Conservation (phyloP, 2,113 vertebrate species). For the Syngnathus scovelli region DNA sequence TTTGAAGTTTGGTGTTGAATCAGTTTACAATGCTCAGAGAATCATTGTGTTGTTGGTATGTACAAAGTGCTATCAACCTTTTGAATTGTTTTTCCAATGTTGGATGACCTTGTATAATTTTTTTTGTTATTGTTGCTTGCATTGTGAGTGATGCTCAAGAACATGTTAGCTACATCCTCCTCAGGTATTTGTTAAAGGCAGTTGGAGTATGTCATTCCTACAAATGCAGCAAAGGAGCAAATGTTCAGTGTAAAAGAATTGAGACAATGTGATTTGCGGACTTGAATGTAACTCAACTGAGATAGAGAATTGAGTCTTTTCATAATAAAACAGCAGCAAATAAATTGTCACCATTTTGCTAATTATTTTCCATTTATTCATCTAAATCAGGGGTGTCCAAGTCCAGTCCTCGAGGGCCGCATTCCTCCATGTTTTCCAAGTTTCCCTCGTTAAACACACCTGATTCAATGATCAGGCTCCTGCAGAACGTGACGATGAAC, state of each 20-base stretch:
- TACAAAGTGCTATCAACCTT: constrained; percentile 3
- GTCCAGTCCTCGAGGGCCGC: no score
- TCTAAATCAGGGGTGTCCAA: no score
- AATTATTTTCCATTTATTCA: background rate
- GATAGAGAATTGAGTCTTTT: constrained; percentile 26
- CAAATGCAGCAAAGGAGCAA: constrained; percentile 4
- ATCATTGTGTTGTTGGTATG: background rate
- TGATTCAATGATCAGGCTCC: no score
- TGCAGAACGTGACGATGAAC: no score
- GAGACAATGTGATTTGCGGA: constrained; percentile 40
- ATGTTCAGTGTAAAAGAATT: constrained; percentile 12
- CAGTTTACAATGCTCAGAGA: background rate
- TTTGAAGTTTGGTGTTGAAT: background rate
- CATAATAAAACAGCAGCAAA: constrained; percentile 42
- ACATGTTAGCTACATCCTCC: constrained; percentile 12
- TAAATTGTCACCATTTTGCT: background rate
- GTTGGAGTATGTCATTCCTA: constrained; percentile 8
- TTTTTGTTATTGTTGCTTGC: background rate
- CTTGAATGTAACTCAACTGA: constrained; percentile 44
- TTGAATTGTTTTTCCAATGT: background rate
- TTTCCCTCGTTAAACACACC: no score
- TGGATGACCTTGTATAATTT: background rate
- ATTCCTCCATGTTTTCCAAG: no score
- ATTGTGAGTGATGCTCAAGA: background rate
- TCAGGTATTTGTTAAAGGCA: constrained; percentile 40